Percentiles rank a stretch among this genome's conserved stretches.
phyloP scores from a whole-genome alignment of 2,888 invertebrate genomes.

The Diloba caeruleocephala region DNA sequence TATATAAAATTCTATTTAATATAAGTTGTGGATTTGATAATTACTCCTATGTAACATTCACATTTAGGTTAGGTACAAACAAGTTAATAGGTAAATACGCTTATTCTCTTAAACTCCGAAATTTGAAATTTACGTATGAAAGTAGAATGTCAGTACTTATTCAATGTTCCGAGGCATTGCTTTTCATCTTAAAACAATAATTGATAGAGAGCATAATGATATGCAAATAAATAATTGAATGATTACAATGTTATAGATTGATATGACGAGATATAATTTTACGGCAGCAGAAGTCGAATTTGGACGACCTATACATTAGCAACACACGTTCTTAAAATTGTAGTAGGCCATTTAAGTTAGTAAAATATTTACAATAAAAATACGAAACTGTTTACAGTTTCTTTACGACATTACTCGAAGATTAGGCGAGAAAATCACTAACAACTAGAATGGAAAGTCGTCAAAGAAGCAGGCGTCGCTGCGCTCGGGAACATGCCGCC shows the following conservation, averaged over 20 bases:
- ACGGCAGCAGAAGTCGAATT: slow-evolving; percentile 76
- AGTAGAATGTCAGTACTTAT: slow-evolving; percentile 53
- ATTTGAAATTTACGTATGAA: slow-evolving; percentile 64
- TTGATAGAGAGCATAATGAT: slow-evolving; percentile 52
- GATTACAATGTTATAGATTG: slow-evolving; percentile 61
- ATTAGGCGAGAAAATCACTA: slow-evolving; percentile 86
- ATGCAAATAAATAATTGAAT: slow-evolving; percentile 68
- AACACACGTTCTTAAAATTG: slow-evolving; percentile 81
- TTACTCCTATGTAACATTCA: slow-evolving; percentile 72
- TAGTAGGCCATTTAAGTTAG: slow-evolving; percentile 85
- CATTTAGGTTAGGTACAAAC: slow-evolving; percentile 74
- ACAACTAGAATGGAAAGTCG: slow-evolving; percentile 74
- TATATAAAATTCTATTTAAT: slow-evolving; percentile 64
- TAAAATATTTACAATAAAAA: slow-evolving; percentile 87
- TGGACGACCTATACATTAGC: slow-evolving; percentile 79
- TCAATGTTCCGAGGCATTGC: slow-evolving; percentile 37
- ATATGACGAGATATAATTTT: slow-evolving; percentile 61
- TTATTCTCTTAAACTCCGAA: slow-evolving; percentile 55
- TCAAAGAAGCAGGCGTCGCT: slow-evolving; percentile 43
- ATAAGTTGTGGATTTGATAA: slow-evolving; percentile 50
- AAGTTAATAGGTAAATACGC: slow-evolving; percentile 65
- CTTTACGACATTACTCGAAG: slow-evolving; percentile 81
- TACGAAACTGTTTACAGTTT: slow-evolving; percentile 83
- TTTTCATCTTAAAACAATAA: slow-evolving; percentile 33
- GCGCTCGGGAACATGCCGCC: slow-evolving; percentile 36